phyloP scores from a whole-genome alignment of 2,113 vertebrate genomes.

The Colinus virginianus region DNA sequence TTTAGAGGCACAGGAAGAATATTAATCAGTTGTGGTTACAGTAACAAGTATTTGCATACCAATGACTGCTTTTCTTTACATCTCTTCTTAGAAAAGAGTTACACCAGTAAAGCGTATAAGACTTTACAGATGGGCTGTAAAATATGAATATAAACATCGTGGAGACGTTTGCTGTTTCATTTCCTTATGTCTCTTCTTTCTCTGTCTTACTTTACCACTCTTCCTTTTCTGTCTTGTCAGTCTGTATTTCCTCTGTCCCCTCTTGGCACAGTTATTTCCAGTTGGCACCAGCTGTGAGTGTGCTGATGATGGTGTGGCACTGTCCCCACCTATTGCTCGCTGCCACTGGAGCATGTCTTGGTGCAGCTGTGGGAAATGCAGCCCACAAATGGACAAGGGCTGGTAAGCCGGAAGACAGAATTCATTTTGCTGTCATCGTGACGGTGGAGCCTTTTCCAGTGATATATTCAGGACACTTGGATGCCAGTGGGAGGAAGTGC shows the following conservation, averaged over 20 bases:
- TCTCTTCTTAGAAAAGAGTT: neutral
- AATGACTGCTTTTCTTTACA: neutral
- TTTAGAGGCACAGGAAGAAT: neutral
- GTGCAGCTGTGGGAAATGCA: neutral
- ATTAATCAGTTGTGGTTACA: neutral
- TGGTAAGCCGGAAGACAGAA: neutral
- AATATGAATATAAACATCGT: neutral
- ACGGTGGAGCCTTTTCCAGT: neutral
- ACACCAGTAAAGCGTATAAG: neutral
- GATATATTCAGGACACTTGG: neutral
- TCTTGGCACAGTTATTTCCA: neutral
- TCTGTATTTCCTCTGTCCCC: neutral
- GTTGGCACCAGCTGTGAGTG: neutral
- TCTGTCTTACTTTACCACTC: neutral
- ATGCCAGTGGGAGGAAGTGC: neutral
- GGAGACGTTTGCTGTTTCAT: neutral
- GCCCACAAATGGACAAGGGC: neutral
- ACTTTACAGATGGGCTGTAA: conserved; percentile 13
- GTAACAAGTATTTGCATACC: neutral
- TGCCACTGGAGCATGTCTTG: neutral
- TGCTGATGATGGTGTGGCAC: neutral
- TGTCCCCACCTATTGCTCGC: neutral
- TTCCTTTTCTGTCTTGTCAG: neutral
- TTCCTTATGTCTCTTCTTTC: conserved; percentile 13
- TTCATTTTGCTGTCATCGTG: neutral